A percentile compares a stretch with the other conserved stretches of the same genome.
These are phyloP conservation scores for Melanerpes aurifrons DNA, from an alignment of 2,113 vertebrate species.

Conservation along the genomic window DNA sequence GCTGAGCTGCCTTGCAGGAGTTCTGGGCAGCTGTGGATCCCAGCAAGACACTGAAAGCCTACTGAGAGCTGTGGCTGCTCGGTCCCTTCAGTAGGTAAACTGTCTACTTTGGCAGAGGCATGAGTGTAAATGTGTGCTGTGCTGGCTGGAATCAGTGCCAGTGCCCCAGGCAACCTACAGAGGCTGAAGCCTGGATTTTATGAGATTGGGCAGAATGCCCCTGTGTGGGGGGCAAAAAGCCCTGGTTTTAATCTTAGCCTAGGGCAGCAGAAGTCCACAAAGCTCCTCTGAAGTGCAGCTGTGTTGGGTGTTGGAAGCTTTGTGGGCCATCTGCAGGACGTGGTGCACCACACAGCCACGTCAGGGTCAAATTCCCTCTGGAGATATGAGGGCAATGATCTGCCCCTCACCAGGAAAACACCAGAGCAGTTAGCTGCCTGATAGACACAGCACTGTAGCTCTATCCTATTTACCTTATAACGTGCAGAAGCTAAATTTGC, in stretches of 20 bases:
- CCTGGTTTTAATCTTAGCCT: background rate
- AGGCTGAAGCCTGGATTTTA: background rate
- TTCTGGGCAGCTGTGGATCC: slow-evolving; percentile 1
- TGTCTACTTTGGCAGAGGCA: slow-evolving; percentile 17
- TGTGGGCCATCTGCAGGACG: background rate
- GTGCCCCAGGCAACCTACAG: background rate
- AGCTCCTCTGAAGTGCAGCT: slow-evolving; percentile 40
- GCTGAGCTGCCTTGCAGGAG: background rate
- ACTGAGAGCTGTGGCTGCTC: background rate
- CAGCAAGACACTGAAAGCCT: background rate
- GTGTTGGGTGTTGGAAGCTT: background rate
- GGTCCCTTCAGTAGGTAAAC: background rate
- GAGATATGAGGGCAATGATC: background rate
- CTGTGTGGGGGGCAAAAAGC: background rate
- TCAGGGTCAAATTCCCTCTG: background rate
- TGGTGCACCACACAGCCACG: background rate
- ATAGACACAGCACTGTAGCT: background rate
- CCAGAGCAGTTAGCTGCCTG: background rate
- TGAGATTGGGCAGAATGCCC: background rate
- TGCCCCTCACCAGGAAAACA: background rate
- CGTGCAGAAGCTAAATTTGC: background rate
- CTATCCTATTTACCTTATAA: background rate
- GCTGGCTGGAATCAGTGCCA: background rate
- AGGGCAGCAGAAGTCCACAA: background rate
- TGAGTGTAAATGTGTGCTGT: background rate